A percentile compares a stretch with the other conserved stretches of the same genome.
phyloP scores from a whole-genome alignment of 1,140 invertebrate genomes.

The Bilobella aurantiaca region DNA sequence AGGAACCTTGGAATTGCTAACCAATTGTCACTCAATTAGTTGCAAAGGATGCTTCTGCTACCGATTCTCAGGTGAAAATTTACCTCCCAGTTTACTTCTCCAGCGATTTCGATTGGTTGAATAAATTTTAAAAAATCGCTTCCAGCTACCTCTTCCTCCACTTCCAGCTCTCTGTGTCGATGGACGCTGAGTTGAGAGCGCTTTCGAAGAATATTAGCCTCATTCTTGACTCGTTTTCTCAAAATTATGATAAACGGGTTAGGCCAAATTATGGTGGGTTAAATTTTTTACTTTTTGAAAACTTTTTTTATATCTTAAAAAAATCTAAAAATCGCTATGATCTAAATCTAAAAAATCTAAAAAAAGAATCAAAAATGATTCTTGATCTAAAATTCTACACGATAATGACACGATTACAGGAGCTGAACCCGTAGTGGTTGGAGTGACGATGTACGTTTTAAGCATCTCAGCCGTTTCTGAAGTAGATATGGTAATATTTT shows the following conservation, averaged over 20 bases:
- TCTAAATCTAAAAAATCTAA: not conserved
- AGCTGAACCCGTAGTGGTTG: slow-evolving; percentile 89
- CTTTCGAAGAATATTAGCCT: slow-evolving; percentile 63
- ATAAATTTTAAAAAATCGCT: not conserved
- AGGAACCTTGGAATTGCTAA: too few species aligned
- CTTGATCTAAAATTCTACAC: too few species aligned
- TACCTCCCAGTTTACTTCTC: too few species aligned
- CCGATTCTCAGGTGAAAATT: not conserved
- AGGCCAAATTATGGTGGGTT: slow-evolving; percentile 94
- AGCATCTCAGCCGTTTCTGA: slow-evolving; percentile 96
- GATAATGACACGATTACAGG: too few species aligned
- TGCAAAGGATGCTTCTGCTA: too few species aligned
- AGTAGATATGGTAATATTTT: slow-evolving; percentile 93
- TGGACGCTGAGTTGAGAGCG: slow-evolving; percentile 10
- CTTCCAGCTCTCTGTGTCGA: not conserved
- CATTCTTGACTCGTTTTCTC: slow-evolving; percentile 82
- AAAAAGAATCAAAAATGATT: not conserved
- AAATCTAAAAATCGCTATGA: too few species aligned
- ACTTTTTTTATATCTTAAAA: too few species aligned
- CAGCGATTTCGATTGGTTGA: not conserved
- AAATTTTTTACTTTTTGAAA: too few species aligned
- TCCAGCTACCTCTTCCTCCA: not conserved
- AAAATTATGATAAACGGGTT: slow-evolving; percentile 94
- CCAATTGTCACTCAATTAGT: too few species aligned
- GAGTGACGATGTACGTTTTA: slow-evolving; percentile 94